Evolutionary conservation across 2,888 invertebrate species (phyloP).

Genomic region (Mesorhabditis belari): DNA sequence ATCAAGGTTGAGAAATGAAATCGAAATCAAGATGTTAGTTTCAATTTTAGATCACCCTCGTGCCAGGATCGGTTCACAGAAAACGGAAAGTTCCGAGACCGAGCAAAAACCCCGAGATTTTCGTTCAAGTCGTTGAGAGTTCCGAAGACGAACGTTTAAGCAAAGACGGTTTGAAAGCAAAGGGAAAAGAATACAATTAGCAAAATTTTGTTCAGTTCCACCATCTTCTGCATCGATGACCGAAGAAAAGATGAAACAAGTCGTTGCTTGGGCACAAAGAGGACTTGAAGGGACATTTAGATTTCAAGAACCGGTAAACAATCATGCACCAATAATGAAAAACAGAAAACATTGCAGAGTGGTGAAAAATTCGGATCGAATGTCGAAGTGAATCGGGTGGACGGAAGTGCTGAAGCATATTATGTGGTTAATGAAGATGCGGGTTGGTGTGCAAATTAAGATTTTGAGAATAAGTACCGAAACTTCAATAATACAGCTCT

Average conservation of each 20-base stretch:
- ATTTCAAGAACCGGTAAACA: neutral
- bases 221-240: neutral
- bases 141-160: neutral
- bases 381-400: neutral
- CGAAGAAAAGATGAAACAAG: neutral
- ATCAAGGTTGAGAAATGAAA: too few relatives aligned
- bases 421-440: neutral
- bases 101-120: too few relatives aligned
- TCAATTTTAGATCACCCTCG: too few relatives aligned
- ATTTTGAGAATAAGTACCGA: too few relatives aligned
- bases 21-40: too few relatives aligned
- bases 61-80: too few relatives aligned
- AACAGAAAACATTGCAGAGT: neutral
- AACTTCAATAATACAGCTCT: too few relatives aligned
- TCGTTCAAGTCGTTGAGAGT: neutral
- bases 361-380: neutral
- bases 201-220: too few relatives aligned
- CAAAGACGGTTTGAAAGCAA: neutral
- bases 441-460: too few relatives aligned
- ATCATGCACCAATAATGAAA: too few relatives aligned
- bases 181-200: too few relatives aligned
- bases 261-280: neutral
- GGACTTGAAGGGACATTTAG: neutral
- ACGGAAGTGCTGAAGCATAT: neutral
- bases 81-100: too few relatives aligned